Percentiles rank a stretch among this genome's conserved stretches.
phyloP scores from a whole-genome alignment of 2,888 invertebrate species.

The Dilophus febrilis region DNA sequence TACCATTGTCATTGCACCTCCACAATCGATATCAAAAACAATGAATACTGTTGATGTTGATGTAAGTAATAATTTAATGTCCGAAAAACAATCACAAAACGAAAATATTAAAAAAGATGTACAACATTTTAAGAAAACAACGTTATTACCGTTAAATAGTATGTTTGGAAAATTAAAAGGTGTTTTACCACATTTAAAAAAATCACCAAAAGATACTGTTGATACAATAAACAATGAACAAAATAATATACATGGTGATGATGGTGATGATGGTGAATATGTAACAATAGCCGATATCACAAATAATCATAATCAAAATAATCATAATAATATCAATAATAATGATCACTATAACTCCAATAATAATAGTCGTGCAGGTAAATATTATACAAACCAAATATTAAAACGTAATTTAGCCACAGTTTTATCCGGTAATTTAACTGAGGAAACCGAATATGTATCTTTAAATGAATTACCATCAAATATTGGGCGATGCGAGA shows the following conservation, averaged over 20 bases:
- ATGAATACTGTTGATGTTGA: constrained; percentile 16
- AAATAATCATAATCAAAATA: constrained; percentile 62
- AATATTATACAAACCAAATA: constrained; percentile 49
- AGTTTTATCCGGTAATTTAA: constrained; percentile 39
- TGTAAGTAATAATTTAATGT: too few species aligned
- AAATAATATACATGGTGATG: constrained; percentile 4
- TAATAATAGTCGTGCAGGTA: constrained; percentile 17
- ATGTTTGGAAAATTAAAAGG: constrained; percentile 56
- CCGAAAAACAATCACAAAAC: constrained; percentile 7
- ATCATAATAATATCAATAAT: constrained; percentile 32
- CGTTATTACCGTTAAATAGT: constrained; percentile 47
- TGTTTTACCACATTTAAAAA: constrained; percentile 38
- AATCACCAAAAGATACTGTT: constrained; percentile 34
- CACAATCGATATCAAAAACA: constrained; percentile 10
- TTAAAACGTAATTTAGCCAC: constrained; percentile 44
- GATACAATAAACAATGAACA: constrained; percentile 13
- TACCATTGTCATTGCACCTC: constrained; percentile 10
- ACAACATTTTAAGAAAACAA: constrained; percentile 24
- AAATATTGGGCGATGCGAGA: constrained; percentile 15
- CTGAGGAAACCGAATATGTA: constrained; percentile 60
- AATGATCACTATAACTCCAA: too few species aligned
- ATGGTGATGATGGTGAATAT: constrained; percentile 56
- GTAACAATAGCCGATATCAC: constrained; percentile 71
- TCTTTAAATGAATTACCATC: constrained; percentile 62
- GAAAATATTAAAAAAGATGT: constrained; percentile 11